Evolutionary conservation across 2,797 vertebrate species (phyloP).

Genomic region (Dicrostonyx torquatus): DNA sequence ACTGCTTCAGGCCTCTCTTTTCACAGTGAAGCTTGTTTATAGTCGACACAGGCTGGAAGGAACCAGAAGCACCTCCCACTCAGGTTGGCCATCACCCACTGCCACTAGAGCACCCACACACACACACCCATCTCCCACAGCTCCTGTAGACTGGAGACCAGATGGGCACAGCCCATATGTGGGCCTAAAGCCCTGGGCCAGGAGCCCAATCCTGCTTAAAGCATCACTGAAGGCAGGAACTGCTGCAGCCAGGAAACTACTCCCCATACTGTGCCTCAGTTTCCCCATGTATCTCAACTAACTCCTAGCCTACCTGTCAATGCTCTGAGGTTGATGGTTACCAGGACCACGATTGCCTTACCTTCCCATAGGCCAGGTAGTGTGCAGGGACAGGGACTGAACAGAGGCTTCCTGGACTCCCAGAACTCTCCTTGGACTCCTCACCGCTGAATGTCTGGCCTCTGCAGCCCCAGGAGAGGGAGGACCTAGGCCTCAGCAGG

Average conservation of each 20-base stretch:
- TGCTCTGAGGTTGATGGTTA: rapidly evolving
- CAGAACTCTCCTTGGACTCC: background rate
- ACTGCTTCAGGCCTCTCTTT: too few species aligned
- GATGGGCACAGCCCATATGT: background rate
- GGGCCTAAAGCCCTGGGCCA: background rate
- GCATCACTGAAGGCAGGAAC: rapidly evolving
- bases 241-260: background rate
- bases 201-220: rapidly evolving
- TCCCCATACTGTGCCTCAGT: background rate
- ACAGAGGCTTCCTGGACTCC: background rate
- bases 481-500: background rate
- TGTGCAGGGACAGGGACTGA: rapidly evolving
- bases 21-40: rapidly evolving
- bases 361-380: conserved; percentile 25
- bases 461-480: background rate
- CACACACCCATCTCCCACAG: too few species aligned
- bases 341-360: background rate
- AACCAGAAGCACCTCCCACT: background rate
- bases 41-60: background rate
- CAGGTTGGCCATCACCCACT: background rate
- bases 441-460: background rate
- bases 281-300: background rate
- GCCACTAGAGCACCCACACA: too few species aligned
- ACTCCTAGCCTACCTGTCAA: background rate
- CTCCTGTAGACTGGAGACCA: background rate